A percentile compares a stretch with the other conserved stretches of the same genome.
Conservation (phyloP, 2,888 invertebrate genomes). For the Mermis nigrescens region DNA sequence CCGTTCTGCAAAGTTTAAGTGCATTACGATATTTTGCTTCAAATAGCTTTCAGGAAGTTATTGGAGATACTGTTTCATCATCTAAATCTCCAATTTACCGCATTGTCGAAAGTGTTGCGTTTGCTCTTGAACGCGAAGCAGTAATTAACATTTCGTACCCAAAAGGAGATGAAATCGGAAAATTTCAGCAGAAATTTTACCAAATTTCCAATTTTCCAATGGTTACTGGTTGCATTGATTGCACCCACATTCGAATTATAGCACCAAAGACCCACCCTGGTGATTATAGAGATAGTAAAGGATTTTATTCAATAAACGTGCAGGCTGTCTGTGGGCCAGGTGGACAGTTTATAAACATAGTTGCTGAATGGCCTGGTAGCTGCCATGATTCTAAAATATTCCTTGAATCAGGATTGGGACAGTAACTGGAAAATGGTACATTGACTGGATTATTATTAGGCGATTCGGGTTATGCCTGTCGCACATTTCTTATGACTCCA, state of each 20-base stretch:
- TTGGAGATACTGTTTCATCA: background rate
- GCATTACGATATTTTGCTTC: background rate
- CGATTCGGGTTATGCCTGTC: background rate
- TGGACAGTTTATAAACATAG: slow-evolving; percentile 13
- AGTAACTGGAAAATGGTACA: background rate
- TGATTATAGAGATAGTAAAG: no score
- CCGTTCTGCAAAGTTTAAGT: background rate
- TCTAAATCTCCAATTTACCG: background rate
- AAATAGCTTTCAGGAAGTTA: no score
- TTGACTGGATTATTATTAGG: background rate
- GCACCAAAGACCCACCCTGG: background rate
- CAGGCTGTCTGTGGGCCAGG: slow-evolving; percentile 16
- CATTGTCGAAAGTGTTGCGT: background rate
- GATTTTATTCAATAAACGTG: slow-evolving; percentile 19
- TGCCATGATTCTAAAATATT: slow-evolving; percentile 18
- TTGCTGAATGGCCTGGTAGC: slow-evolving; percentile 18
- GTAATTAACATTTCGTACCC: background rate
- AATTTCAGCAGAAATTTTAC: background rate
- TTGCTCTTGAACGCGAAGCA: background rate
- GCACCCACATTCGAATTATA: background rate
- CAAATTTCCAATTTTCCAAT: background rate
- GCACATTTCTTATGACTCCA: no score
- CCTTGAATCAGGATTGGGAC: background rate
- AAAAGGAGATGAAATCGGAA: background rate
- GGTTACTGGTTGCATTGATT: background rate